Evolutionary conservation across 2,113 vertebrate genomes (phyloP).

Genomic region (Chloropsis hardwickii): DNA sequence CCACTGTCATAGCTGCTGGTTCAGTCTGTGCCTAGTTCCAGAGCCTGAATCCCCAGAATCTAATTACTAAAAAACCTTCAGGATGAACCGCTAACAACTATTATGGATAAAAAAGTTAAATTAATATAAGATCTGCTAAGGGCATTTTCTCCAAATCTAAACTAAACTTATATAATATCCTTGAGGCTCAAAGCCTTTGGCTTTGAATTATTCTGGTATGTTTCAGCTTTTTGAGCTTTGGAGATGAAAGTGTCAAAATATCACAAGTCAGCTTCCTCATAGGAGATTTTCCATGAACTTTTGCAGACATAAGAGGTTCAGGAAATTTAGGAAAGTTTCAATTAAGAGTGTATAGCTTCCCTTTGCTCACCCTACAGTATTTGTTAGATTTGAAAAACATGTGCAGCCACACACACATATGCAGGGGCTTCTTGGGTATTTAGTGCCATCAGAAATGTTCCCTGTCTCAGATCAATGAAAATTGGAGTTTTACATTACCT

Average conservation of each 20-base stretch:
- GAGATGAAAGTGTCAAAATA: constrained; percentile 24
- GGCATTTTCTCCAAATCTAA: neutral
- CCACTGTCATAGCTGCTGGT: neutral
- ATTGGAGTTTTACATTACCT: neutral
- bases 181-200: neutral
- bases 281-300: constrained; percentile 2
- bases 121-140: neutral
- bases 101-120: neutral
- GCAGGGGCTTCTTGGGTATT: neutral
- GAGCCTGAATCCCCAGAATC: neutral
- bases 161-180: neutral
- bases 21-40: neutral
- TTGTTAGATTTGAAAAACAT: neutral
- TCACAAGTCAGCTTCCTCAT: neutral
- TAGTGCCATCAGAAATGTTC: neutral
- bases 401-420: fast-evolving
- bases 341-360: neutral
- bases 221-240: neutral
- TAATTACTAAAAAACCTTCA: neutral
- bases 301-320: neutral
- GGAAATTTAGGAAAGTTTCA: neutral
- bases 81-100: neutral
- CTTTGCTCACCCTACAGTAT: neutral
- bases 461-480: neutral
- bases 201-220: neutral